Conservation (phyloP, 1,140 invertebrate species). For the Zaprionus tsacasi region DNA sequence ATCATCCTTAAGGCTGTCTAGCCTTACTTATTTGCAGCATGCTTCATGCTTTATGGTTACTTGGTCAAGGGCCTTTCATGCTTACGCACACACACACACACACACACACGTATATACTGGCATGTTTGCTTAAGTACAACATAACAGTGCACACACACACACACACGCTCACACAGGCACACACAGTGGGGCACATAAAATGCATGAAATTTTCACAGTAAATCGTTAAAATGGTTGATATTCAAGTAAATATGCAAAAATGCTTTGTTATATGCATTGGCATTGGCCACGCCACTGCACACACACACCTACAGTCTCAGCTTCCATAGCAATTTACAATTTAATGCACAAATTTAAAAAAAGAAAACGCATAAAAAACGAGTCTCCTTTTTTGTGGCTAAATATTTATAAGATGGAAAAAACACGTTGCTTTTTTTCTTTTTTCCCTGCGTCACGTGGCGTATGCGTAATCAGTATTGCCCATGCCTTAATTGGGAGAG, state of each 20-base stretch:
- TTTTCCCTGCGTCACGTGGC: slow-evolving; percentile 20
- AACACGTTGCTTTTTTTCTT: slow-evolving; percentile 38
- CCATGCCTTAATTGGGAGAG: neutral
- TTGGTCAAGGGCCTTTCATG: slow-evolving; percentile 79
- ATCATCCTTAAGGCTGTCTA: slow-evolving; percentile 71
- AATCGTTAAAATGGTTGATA: slow-evolving; percentile 80
- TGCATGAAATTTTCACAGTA: slow-evolving; percentile 78
- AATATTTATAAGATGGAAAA: slow-evolving; percentile 55
- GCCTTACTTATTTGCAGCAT: slow-evolving; percentile 81
- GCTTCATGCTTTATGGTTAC: slow-evolving; percentile 83
- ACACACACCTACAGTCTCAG: neutral
- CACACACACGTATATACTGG: slow-evolving; percentile 25
- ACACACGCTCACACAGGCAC: slow-evolving; percentile 22
- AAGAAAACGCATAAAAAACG: slow-evolving; percentile 67
- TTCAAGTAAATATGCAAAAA: slow-evolving; percentile 81
- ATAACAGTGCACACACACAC: slow-evolving; percentile 17
- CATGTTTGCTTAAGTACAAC: slow-evolving; percentile 49
- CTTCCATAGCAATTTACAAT: slow-evolving; percentile 51
- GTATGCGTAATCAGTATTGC: slow-evolving; percentile 44
- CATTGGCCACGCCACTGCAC: slow-evolving; percentile 29
- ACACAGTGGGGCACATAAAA: slow-evolving; percentile 53
- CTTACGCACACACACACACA: slow-evolving; percentile 38
- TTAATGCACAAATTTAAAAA: slow-evolving; percentile 76
- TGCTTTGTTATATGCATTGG: slow-evolving; percentile 61
- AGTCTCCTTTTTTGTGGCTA: slow-evolving; percentile 40